Percentiles rank a stretch among this genome's conserved stretches.
These are phyloP conservation scores for Glaucomys volans DNA, from an alignment of 2,113 vertebrate genomes.

Conservation along the genomic window DNA sequence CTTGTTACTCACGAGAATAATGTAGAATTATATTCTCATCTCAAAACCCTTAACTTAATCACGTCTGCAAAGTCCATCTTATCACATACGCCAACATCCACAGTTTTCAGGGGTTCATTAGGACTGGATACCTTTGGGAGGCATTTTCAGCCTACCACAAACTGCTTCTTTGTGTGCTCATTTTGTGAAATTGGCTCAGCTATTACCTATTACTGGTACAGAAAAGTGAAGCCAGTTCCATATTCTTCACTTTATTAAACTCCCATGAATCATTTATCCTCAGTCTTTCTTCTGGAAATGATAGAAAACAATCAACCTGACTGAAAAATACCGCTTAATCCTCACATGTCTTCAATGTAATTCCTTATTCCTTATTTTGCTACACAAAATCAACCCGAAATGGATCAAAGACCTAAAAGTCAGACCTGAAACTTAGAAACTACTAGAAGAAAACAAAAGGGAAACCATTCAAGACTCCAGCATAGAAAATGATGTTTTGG, in stretches of 20 bases:
- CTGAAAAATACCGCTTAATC: not conserved
- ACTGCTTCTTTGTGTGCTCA: not conserved
- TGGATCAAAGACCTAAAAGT: not conserved
- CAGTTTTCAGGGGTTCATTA: not conserved
- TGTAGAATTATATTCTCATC: not conserved
- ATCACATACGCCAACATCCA: not conserved
- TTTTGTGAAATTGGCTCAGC: conserved; percentile 15
- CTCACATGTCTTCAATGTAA: conserved; percentile 45
- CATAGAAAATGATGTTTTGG: not conserved
- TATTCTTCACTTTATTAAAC: conserved; percentile 60
- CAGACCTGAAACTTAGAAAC: not conserved
- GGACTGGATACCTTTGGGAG: not conserved
- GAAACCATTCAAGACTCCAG: not conserved
- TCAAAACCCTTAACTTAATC: not conserved
- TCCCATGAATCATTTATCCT: conserved; percentile 41
- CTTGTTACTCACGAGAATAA: not conserved
- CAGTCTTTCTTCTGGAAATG: not conserved
- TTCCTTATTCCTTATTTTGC: not conserved
- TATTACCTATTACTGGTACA: conserved; percentile 25
- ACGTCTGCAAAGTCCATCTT: not conserved
- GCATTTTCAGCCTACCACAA: not conserved
- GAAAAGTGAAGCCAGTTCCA: conserved; percentile 28
- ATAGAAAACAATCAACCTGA: conserved; percentile 35
- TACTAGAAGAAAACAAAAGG: not conserved
- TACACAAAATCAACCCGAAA: not conserved